These are phyloP conservation scores for Drosophila quinaria DNA, from an alignment of 2,888 invertebrate genomes.

Conservation along the genomic window DNA sequence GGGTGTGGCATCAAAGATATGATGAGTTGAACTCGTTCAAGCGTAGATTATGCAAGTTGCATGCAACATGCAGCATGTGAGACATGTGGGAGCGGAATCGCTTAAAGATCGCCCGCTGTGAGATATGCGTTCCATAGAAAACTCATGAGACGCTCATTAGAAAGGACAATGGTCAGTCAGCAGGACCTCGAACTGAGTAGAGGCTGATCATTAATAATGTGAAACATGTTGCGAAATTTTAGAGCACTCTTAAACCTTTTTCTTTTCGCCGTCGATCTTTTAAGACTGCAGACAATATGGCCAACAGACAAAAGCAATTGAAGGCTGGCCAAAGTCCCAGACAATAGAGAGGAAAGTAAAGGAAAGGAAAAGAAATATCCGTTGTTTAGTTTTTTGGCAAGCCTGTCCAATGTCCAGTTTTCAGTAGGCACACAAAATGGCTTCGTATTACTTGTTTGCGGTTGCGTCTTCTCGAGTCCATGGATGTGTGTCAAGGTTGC, in stretches of 20 bases:
- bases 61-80: neutral
- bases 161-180: conserved; percentile 49
- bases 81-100: conserved; percentile 53
- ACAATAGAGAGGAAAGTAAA: conserved; percentile 43
- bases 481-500: conserved; percentile 52
- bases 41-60: conserved; percentile 59
- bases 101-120: conserved; percentile 52
- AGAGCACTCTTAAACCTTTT: conserved; percentile 73
- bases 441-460: conserved; percentile 61
- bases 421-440: conserved; percentile 50
- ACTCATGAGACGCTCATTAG: conserved; percentile 66
- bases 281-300: conserved; percentile 62
- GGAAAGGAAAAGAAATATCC: conserved; percentile 30
- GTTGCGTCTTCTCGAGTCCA: conserved; percentile 28
- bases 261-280: conserved; percentile 4
- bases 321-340: conserved; percentile 34
- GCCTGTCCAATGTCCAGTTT: conserved; percentile 34
- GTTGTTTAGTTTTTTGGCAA: conserved; percentile 38
- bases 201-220: conserved; percentile 74
- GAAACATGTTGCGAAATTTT: conserved; percentile 80
- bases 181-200: conserved; percentile 36
- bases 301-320: conserved; percentile 73
- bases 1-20: conserved; percentile 27
- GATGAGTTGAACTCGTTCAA: conserved; percentile 47
- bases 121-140: conserved; percentile 46